Percentiles rank a stretch among this genome's conserved stretches.
These are phyloP conservation scores for Colostygia pectinataria DNA, from an alignment of 2,888 invertebrate genomes.

Conservation along the genomic window DNA sequence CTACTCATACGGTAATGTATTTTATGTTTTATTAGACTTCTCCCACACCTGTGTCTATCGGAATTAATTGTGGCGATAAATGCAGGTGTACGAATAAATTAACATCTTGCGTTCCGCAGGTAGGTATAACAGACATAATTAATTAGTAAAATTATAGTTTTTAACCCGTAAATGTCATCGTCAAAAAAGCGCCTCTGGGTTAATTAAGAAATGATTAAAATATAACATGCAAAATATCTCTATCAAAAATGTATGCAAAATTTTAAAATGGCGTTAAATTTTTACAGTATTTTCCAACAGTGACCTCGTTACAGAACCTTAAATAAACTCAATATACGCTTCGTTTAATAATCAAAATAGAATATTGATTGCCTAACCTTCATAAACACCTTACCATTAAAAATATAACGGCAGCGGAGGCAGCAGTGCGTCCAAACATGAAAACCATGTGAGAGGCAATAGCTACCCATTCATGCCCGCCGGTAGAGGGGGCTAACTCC, in stretches of 20 bases:
- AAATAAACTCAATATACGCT: constrained; percentile 12
- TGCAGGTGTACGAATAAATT: too few relatives aligned
- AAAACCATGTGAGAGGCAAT: constrained; percentile 42
- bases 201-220: too few relatives aligned
- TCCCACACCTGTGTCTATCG: too few relatives aligned
- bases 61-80: too few relatives aligned
- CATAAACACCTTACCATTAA: constrained; percentile 42
- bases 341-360: constrained; percentile 30
- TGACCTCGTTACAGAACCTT: constrained; percentile 11
- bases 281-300: neutral
- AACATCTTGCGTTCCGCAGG: too few relatives aligned
- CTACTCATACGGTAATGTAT: too few relatives aligned
- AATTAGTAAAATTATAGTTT: too few relatives aligned
- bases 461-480: constrained; percentile 41
- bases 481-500: neutral
- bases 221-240: too few relatives aligned
- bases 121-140: too few relatives aligned
- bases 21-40: too few relatives aligned
- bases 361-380: constrained; percentile 32
- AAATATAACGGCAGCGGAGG: constrained; percentile 34
- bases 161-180: too few relatives aligned
- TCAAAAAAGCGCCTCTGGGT: too few relatives aligned
- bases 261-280: neutral
- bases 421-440: constrained; percentile 48
- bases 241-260: neutral